Percentiles rank a stretch among this genome's conserved stretches.
Conservation (phyloP, 2,113 vertebrate genomes). For the Setophaga coronata region DNA sequence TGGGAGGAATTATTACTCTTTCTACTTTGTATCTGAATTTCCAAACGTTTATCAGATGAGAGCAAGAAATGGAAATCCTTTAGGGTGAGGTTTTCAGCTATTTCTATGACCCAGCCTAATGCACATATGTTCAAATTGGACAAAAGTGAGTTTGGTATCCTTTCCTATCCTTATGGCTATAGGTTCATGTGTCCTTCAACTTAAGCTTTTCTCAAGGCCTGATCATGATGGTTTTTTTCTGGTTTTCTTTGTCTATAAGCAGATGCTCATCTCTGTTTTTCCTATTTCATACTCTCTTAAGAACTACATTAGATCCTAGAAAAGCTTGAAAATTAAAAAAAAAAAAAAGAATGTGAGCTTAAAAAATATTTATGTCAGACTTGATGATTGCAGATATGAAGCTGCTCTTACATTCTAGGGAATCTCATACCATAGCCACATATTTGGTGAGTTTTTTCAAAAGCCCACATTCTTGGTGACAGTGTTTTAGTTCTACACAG, state of each 20-base stretch:
- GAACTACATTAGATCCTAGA: not conserved
- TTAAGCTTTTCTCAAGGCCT: not conserved
- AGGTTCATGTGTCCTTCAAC: not conserved
- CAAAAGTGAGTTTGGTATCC: not conserved
- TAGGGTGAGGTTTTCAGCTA: not conserved
- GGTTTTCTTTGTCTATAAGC: not conserved
- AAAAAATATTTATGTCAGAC: not conserved
- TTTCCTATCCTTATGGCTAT: not conserved
- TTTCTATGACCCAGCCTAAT: not conserved
- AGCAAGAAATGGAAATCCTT: not conserved
- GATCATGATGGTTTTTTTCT: not conserved
- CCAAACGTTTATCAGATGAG: not conserved
- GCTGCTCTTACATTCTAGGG: not conserved
- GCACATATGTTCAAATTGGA: not conserved
- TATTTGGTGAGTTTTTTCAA: not conserved
- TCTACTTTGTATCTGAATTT: not conserved
- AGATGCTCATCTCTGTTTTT: not conserved
- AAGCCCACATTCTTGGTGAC: not conserved
- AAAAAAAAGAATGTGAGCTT: not conserved
- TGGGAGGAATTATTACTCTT: not conserved
- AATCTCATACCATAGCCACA: not conserved
- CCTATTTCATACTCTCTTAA: not conserved
- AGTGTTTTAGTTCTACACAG: not conserved
- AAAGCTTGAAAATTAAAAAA: not conserved
- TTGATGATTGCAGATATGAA: accelerated